Percentiles rank a stretch among this genome's conserved stretches.
These are phyloP conservation scores for Erinaceus europaeus DNA, from an alignment of 2,113 vertebrate genomes.

Conservation along the genomic window DNA sequence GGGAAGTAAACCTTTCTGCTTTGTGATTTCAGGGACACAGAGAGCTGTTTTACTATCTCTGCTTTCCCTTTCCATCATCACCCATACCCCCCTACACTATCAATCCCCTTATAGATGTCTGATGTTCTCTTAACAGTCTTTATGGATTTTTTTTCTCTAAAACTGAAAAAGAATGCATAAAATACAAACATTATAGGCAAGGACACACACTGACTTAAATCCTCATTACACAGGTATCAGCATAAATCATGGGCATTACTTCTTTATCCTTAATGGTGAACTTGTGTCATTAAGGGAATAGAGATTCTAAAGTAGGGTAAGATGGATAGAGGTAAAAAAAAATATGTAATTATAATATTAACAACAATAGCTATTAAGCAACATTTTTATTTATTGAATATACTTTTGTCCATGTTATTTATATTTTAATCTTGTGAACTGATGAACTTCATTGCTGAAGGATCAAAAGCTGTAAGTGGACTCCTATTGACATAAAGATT, in stretches of 20 bases:
- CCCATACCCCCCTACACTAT: rapidly evolving
- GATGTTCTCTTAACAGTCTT: not conserved
- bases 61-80: not conserved
- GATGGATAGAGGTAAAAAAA: not conserved
- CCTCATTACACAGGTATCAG: not conserved
- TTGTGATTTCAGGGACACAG: not conserved
- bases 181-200: not conserved
- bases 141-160: not conserved
- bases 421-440: not conserved
- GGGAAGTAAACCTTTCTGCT: not conserved
- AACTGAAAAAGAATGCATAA: not conserved
- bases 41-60: not conserved
- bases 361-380: not conserved
- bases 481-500: not conserved
- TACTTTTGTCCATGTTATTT: not conserved
- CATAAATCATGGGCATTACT: not conserved
- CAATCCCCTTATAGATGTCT: not conserved
- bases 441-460: not conserved
- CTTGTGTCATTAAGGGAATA: not conserved
- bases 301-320: not conserved
- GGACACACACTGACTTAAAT: not conserved
- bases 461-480: not conserved
- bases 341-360: not conserved
- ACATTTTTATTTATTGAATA: not conserved
- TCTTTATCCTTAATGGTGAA: not conserved